These are phyloP conservation scores for Gymnocheta viridis DNA, from an alignment of 2,888 invertebrate species.

Conservation along the genomic window DNA sequence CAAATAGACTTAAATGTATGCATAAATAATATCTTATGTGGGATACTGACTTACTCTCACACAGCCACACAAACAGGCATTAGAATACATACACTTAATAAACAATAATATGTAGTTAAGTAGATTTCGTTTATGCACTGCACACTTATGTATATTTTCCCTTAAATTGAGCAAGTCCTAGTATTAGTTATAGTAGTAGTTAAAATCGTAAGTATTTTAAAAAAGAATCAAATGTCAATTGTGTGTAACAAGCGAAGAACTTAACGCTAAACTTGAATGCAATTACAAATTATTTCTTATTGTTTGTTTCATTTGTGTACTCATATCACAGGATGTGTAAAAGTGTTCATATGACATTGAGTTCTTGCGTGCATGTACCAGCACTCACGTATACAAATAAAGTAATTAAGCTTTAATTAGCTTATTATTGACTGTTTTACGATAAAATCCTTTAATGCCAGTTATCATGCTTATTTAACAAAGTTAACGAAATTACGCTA, in stretches of 20 bases:
- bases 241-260: slow-evolving; percentile 58
- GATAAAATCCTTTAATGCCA: slow-evolving; percentile 32
- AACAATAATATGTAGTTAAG: too few species aligned
- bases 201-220: slow-evolving; percentile 46
- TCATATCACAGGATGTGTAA: neutral
- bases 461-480: neutral
- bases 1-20: too few species aligned
- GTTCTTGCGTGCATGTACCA: neutral
- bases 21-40: too few species aligned
- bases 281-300: slow-evolving; percentile 52
- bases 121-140: too few species aligned
- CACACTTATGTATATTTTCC: neutral
- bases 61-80: too few species aligned
- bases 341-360: neutral
- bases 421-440: slow-evolving; percentile 54
- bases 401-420: slow-evolving; percentile 59
- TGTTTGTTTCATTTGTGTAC: slow-evolving; percentile 8
- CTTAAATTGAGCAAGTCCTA: neutral
- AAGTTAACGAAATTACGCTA: neutral
- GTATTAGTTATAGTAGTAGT: neutral
- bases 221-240: slow-evolving; percentile 56
- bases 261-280: slow-evolving; percentile 62
- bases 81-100: too few species aligned
- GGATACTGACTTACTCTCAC: too few species aligned
- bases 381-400: slow-evolving; percentile 46